Base-by-base conservation (phyloP, 2,797 vertebrate species). In the Paratrypauchen microcephalus region DNA sequence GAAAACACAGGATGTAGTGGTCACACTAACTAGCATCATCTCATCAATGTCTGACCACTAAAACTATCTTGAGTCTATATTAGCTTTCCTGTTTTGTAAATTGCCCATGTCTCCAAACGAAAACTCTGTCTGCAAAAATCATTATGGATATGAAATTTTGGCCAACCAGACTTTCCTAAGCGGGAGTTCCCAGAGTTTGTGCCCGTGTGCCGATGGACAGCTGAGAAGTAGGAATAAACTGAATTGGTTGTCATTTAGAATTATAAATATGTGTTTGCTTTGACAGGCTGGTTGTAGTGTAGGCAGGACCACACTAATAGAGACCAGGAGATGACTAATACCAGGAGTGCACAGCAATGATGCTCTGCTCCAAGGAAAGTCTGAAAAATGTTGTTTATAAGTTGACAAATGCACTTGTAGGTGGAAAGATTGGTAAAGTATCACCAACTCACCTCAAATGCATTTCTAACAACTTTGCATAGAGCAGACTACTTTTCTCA, bases 51-150 rank as follows among this genome's bases (percentile, higher is more conserved):
- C 71, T 50, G 71, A 89, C 89, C 88, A 80, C 86, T 83, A 81
- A 90, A 83, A 86, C 77, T 77, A 82, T 86, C 78, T 73, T 71
- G 73, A 83, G 83, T 81, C 86, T 85, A 82, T 84, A 89, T 90
- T 91, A 86, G 86, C 85, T 89, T 92, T 91, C 84, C 89, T 89
- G 82, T 89, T 89, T 87, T 84, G 78, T 79, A 90, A 90, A 90
- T 89, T 79, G 77, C 80, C 82, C 86, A 72, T 88, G 85, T 83
- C 81, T 88, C 76, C 77, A 79, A 63, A 39, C 39, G 36, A 64
- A 64, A 63, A 63, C 66, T 77, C 81, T 84, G 83, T 88, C 87
- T 92, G 89, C 80, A 76, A 87, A 89, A 75, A 75, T 81, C 86
- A 88, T 90, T 79, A 88, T 65, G 72, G 24, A 21, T 79, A 56